phyloP scores from a whole-genome alignment of 2,888 invertebrate genomes.

The Monopis laevigella region DNA sequence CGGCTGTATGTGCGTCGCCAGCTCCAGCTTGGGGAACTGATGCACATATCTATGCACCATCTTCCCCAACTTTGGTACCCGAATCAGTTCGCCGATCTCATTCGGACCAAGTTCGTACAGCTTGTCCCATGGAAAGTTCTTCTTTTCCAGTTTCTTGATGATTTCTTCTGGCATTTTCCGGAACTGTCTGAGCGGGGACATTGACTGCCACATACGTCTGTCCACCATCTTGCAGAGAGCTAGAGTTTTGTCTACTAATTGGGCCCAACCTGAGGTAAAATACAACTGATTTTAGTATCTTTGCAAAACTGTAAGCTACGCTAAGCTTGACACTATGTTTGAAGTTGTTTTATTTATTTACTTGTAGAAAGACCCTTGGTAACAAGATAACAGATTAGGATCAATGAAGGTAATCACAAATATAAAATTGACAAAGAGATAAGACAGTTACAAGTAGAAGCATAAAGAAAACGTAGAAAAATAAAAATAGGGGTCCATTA shows the following conservation, averaged over 20 bases:
- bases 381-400: no score
- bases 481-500: no score
- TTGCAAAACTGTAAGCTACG: no score
- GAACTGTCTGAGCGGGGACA: slow-evolving; percentile 97
- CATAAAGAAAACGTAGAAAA: slow-evolving; percentile 1
- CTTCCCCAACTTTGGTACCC: slow-evolving; percentile 93
- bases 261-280: slow-evolving; percentile 85
- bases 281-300: no score
- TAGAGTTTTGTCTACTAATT: slow-evolving; percentile 94
- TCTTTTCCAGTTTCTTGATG: slow-evolving; percentile 97
- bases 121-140: slow-evolving; percentile 93
- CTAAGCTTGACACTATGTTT: no score
- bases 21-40: slow-evolving; percentile 95
- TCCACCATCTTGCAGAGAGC: slow-evolving; percentile 99
- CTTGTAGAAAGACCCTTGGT: no score
- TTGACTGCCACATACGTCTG: slow-evolving; percentile 98
- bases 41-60: slow-evolving; percentile 96
- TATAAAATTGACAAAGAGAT: no score
- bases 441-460: no score
- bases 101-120: slow-evolving; percentile 96
- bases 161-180: slow-evolving; percentile 95
- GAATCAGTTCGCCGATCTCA: slow-evolving; percentile 92
- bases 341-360: no score
- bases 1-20: slow-evolving; percentile 97
- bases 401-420: no score